Conservation (phyloP, 2,113 vertebrate genomes). For the Axis porcinus region DNA sequence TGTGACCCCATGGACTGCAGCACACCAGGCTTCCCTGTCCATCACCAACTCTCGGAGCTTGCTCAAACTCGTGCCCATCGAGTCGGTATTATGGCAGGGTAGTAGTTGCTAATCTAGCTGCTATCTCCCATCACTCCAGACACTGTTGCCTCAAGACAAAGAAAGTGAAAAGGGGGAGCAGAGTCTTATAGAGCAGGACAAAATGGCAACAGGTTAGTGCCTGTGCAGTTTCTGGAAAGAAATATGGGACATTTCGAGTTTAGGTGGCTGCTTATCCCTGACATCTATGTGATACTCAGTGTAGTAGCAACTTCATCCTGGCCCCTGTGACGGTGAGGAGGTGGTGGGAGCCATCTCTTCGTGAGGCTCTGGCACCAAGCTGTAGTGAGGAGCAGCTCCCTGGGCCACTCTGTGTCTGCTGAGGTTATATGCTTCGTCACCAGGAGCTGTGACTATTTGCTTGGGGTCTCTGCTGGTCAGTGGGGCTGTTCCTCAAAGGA, state of each 20-base stretch:
- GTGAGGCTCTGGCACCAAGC: background rate
- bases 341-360: background rate
- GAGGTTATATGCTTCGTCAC: background rate
- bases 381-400: background rate
- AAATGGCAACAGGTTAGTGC: slow-evolving; percentile 52
- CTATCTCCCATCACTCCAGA: background rate
- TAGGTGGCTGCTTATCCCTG: background rate
- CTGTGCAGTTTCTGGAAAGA: slow-evolving; percentile 25
- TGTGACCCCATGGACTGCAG: background rate
- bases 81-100: background rate
- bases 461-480: background rate
- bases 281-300: background rate
- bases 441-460: background rate
- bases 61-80: background rate
- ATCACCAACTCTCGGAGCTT: background rate
- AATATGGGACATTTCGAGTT: background rate
- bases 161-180: background rate
- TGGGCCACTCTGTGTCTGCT: background rate
- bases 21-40: background rate
- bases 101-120: background rate
- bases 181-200: background rate
- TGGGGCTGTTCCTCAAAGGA: background rate
- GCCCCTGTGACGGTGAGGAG: background rate
- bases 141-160: background rate
- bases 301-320: background rate